Percentiles rank a stretch among this genome's conserved stretches.
Conservation (phyloP, 1,140 invertebrate species). For the Lethrus apterus region DNA sequence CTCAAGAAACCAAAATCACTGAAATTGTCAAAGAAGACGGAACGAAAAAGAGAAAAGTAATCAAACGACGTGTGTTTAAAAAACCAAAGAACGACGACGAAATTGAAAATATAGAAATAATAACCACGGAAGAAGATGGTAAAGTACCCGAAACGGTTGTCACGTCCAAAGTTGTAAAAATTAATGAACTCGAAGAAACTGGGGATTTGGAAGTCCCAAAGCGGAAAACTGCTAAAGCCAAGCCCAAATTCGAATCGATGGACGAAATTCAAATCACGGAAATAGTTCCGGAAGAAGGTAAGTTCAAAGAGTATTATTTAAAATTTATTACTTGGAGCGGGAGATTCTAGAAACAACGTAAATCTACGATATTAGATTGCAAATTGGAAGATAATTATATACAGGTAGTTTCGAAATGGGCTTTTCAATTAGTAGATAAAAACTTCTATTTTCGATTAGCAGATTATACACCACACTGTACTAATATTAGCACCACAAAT, state of each 20-base stretch:
- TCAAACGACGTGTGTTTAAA: constrained; percentile 30
- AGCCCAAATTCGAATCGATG: too few species aligned
- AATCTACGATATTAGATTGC: too few species aligned
- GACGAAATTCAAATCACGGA: constrained; percentile 41
- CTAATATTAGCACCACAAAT: too few species aligned
- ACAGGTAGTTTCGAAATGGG: too few species aligned
- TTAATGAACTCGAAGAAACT: too few species aligned
- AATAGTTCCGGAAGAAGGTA: constrained; percentile 19
- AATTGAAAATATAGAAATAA: constrained; percentile 32
- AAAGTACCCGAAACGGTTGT: constrained; percentile 34
- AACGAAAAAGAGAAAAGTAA: constrained; percentile 39
- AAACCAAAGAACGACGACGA: constrained; percentile 25
- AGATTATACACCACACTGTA: too few species aligned
- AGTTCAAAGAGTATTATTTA: constrained; percentile 16
- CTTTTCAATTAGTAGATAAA: too few species aligned
- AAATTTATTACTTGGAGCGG: too few species aligned
- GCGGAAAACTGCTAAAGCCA: constrained; percentile 23
- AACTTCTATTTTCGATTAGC: too few species aligned
- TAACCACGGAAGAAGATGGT: constrained; percentile 32
- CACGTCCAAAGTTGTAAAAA: background rate
- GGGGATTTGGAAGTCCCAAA: background rate
- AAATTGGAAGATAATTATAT: too few species aligned
- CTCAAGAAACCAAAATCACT: constrained; percentile 29
- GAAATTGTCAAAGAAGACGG: constrained; percentile 43
- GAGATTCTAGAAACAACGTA: too few species aligned